phyloP scores from a whole-genome alignment of 2,888 invertebrate genomes.

The Melinaea menophilus region DNA sequence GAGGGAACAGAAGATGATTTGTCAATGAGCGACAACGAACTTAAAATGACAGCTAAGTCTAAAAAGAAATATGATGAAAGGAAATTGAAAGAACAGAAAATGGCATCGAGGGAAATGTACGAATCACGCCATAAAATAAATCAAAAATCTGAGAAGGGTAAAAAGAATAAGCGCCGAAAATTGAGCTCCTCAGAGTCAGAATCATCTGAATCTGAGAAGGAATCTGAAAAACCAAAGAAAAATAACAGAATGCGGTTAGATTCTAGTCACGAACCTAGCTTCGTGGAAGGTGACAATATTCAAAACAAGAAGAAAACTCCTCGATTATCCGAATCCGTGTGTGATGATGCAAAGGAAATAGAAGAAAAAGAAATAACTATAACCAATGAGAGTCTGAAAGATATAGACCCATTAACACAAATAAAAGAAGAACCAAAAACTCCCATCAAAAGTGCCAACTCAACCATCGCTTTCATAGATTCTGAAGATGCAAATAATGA shows the following conservation, averaged over 20 bases:
- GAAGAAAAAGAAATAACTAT: conserved; percentile 62
- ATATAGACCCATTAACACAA: conserved; percentile 51
- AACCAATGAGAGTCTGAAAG: conserved; percentile 38
- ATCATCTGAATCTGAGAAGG: conserved; percentile 44
- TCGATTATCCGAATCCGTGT: conserved; percentile 44
- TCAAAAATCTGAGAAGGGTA: conserved; percentile 28
- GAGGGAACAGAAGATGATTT: conserved; percentile 69
- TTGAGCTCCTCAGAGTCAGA: conserved; percentile 44
- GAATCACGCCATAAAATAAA: conserved; percentile 59
- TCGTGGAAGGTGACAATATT: conserved; percentile 14
- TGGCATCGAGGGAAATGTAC: conserved; percentile 68
- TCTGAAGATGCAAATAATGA: conserved; percentile 44
- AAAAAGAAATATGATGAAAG: conserved; percentile 66
- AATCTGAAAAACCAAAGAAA: conserved; percentile 41
- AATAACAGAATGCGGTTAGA: conserved; percentile 54
- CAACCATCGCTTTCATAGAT: conserved; percentile 50
- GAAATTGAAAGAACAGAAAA: conserved; percentile 63
- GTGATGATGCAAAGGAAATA: conserved; percentile 35
- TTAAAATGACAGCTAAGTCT: conserved; percentile 62
- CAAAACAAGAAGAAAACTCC: conserved; percentile 40
- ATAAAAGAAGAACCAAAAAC: conserved; percentile 60
- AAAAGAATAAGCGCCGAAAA: conserved; percentile 44
- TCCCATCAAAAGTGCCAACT: conserved; percentile 48
- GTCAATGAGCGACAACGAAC: conserved; percentile 64
- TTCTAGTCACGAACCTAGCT: conserved; percentile 42